phyloP scores from a whole-genome alignment of 2,113 vertebrate genomes.

The Planiliza haematocheilus region DNA sequence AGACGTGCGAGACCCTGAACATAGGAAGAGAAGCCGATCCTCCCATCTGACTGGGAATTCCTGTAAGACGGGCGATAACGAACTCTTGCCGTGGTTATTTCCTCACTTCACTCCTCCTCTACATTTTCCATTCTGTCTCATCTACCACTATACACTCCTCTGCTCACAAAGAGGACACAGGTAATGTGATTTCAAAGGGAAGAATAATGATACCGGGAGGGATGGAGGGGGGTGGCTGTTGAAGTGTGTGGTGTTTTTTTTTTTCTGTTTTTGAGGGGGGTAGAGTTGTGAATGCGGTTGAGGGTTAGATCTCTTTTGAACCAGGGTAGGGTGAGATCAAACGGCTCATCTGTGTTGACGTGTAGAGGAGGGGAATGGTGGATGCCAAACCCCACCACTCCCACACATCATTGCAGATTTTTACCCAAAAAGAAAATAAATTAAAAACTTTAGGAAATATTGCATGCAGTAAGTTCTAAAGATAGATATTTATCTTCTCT shows the following conservation, averaged over 20 bases:
- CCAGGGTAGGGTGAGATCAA: constrained; percentile 62
- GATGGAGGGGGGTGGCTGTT: constrained; percentile 20
- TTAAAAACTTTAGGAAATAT: too few relatives aligned
- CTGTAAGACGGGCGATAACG: constrained; percentile 30
- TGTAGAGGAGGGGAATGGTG: neutral
- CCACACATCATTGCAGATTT: constrained; percentile 45
- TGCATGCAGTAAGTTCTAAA: too few relatives aligned
- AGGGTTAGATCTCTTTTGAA: constrained; percentile 46
- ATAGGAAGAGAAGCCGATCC: constrained; percentile 28
- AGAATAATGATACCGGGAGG: constrained; percentile 26
- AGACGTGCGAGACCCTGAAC: constrained; percentile 22
- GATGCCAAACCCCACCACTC: constrained; percentile 44
- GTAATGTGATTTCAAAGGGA: constrained; percentile 71
- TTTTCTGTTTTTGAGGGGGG: constrained; percentile 18
- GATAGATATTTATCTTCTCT: too few relatives aligned
- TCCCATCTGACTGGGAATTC: constrained; percentile 26
- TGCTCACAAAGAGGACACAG: constrained; percentile 59
- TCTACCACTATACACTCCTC: constrained; percentile 42
- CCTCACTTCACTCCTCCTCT: constrained; percentile 32
- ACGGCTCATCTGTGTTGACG: constrained; percentile 38
- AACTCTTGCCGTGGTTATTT: constrained; percentile 35
- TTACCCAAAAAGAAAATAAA: too few relatives aligned
- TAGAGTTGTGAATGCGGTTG: constrained; percentile 13
- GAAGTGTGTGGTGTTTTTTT: constrained; percentile 19
- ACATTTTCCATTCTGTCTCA: constrained; percentile 66